Conservation (phyloP, 2,797 vertebrate species). For the Martes flavigula region DNA sequence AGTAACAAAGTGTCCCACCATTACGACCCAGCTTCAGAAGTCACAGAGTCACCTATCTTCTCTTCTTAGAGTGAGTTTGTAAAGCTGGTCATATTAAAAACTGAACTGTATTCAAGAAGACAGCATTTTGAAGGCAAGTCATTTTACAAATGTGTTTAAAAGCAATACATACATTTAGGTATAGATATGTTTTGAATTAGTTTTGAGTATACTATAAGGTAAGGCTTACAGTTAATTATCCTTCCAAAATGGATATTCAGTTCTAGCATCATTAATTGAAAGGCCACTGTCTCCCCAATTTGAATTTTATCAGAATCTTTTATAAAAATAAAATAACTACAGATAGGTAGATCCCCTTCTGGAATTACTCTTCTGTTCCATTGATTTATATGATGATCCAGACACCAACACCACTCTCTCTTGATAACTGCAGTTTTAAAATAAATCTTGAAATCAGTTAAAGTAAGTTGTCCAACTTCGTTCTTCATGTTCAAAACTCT, state of each 20-base stretch:
- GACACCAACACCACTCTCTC: neutral
- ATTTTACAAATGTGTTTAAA: conserved; percentile 20
- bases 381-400: neutral
- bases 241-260: neutral
- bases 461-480: neutral
- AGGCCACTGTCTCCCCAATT: neutral
- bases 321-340: conserved; percentile 11
- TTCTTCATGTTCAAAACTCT: conserved; percentile 15
- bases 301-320: neutral
- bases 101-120: neutral
- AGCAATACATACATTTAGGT: neutral
- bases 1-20: neutral
- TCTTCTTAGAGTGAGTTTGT: neutral
- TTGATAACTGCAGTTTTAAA: neutral
- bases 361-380: neutral
- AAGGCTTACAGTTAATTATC: conserved; percentile 16
- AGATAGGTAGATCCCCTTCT: neutral
- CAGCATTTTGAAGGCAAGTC: neutral
- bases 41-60: neutral
- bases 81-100: neutral
- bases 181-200: neutral
- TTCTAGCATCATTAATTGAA: neutral
- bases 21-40: neutral
- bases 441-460: neutral
- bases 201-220: neutral